Evolutionary conservation across 2,888 invertebrate genomes (phyloP).

Genomic region (Xylota segnis): DNA sequence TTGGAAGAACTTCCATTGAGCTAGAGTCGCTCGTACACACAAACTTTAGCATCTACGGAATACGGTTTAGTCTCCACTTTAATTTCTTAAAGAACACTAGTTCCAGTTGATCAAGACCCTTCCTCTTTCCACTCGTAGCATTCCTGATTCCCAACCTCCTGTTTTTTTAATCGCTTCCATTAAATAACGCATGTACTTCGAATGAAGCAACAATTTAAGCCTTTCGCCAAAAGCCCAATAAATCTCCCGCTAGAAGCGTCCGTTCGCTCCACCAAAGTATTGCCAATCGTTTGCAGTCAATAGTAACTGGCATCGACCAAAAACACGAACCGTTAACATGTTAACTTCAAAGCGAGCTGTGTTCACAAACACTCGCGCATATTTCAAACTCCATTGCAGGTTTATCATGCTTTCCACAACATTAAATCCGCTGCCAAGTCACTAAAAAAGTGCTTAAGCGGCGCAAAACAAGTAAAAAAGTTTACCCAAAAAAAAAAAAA

Average conservation of each 20-base stretch:
- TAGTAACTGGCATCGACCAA: not conserved
- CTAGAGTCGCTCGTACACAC: too few relatives aligned
- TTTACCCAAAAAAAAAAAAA: slow-evolving; percentile 11
- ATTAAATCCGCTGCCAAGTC: slow-evolving; percentile 63
- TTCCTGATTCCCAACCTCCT: too few relatives aligned
- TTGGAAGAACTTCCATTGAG: too few relatives aligned
- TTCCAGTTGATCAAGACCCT: too few relatives aligned
- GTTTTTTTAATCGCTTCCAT: too few relatives aligned
- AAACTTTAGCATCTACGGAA: too few relatives aligned
- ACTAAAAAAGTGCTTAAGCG: slow-evolving; percentile 59
- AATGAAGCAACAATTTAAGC: too few relatives aligned
- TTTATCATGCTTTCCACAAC: slow-evolving; percentile 70
- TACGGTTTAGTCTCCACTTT: too few relatives aligned
- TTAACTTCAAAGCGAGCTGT: slow-evolving; percentile 38
- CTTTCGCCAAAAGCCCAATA: slow-evolving; percentile 21
- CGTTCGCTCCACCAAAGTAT: slow-evolving; percentile 27
- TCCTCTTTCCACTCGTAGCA: too few relatives aligned
- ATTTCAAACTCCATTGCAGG: slow-evolving; percentile 43
- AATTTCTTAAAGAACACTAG: too few relatives aligned
- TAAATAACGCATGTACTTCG: too few relatives aligned
- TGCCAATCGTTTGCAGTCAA: slow-evolving; percentile 28
- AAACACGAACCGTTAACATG: slow-evolving; percentile 3
- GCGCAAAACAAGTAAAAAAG: not conserved
- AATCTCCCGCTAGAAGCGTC: slow-evolving; percentile 7
- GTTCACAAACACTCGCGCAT: slow-evolving; percentile 48